These are phyloP conservation scores for Coptotermes formosanus DNA, from an alignment of 1,140 invertebrate genomes.

Conservation along the genomic window DNA sequence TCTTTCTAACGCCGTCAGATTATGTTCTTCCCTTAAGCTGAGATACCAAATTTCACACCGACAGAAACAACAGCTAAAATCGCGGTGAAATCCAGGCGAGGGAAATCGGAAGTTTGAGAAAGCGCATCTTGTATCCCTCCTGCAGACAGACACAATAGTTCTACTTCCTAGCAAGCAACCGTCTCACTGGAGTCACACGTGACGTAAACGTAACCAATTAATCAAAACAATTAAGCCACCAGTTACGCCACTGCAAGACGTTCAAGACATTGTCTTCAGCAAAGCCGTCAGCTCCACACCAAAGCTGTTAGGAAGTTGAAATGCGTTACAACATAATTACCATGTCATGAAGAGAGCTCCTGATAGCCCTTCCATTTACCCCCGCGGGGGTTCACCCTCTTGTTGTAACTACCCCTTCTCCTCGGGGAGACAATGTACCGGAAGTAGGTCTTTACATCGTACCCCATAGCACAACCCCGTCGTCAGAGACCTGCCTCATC, in stretches of 20 bases:
- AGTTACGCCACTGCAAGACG: not conserved
- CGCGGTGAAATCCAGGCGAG: no score
- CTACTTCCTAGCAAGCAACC: no score
- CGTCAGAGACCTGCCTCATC: slow-evolving; percentile 5
- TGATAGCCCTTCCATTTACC: slow-evolving; percentile 16
- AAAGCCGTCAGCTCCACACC: not conserved
- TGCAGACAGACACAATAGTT: no score
- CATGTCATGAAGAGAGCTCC: slow-evolving; percentile 5
- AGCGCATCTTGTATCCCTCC: no score
- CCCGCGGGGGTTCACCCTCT: not conserved
- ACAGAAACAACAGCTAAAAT: no score
- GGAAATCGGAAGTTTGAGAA: no score
- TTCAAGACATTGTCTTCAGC: not conserved
- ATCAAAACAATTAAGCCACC: slow-evolving; percentile 16
- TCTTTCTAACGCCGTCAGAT: no score
- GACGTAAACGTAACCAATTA: not conserved
- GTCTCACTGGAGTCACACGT: not conserved
- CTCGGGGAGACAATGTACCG: slow-evolving; percentile 6
- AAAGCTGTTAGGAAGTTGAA: slow-evolving; percentile 11
- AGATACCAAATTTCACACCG: no score
- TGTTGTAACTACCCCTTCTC: not conserved
- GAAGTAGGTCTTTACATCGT: slow-evolving; percentile 15
- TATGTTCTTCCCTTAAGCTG: no score
- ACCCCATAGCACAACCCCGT: not conserved
- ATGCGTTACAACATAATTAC: slow-evolving; percentile 10